A percentile compares a stretch with the other conserved stretches of the same genome.
Evolutionary conservation across 30 jellyfish, hydroid and myxozoan species (phyloP).

Genomic region (Chrysaora quinquecirrha): DNA sequence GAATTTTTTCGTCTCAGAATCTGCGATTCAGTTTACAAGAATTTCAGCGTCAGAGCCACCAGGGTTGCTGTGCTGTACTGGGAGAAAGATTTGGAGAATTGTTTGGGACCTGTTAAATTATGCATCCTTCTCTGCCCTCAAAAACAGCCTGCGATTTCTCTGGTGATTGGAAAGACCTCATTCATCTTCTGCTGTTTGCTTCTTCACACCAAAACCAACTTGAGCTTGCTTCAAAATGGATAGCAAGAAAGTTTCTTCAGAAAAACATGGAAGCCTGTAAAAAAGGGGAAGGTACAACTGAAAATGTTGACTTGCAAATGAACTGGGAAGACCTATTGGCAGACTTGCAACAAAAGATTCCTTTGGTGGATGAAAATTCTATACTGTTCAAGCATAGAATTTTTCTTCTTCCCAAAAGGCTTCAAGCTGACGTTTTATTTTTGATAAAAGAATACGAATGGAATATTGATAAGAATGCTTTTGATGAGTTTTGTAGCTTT

Average conservation of each 20-base stretch:
- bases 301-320: background rate
- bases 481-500: background rate
- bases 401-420: background rate
- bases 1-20: no score
- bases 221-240: background rate
- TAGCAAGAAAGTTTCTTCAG: background rate
- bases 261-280: no score
- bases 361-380: background rate
- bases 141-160: background rate
- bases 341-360: background rate
- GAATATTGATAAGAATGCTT: background rate
- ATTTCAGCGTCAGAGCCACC: no score
- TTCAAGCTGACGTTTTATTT: background rate
- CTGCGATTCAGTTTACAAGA: no score
- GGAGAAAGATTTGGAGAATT: no score
- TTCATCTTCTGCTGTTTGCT: background rate
- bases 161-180: background rate
- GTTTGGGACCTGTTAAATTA: no score
- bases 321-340: background rate
- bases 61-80: no score
- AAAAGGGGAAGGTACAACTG: background rate
- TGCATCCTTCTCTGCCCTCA: constrained; percentile 39
- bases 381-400: background rate
- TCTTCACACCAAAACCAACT: background rate
- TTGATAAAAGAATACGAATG: background rate